phyloP scores from a whole-genome alignment of 2,888 invertebrate genomes.

The Andrena minutula region DNA sequence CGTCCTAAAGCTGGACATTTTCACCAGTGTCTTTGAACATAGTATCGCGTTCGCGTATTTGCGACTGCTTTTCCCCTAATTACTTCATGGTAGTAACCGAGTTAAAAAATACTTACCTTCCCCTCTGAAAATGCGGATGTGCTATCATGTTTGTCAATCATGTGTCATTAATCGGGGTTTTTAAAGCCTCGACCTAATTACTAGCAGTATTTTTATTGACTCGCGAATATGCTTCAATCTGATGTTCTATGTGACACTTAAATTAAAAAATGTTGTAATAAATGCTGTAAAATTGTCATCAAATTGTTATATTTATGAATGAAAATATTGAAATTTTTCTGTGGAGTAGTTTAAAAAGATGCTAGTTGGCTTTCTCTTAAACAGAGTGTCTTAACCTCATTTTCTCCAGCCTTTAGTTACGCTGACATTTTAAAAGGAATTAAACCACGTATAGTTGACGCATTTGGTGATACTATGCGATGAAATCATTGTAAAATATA shows the following conservation, averaged over 20 bases:
- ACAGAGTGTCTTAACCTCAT: neutral
- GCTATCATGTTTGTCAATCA: slow-evolving; percentile 65
- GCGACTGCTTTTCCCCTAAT: slow-evolving; percentile 51
- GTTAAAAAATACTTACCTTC: slow-evolving; percentile 62
- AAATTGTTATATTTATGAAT: neutral
- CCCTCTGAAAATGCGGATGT: slow-evolving; percentile 70
- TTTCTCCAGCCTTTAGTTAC: neutral
- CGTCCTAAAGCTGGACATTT: too few relatives aligned
- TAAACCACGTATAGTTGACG: neutral
- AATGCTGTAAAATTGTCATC: neutral
- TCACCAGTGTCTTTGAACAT: too few relatives aligned
- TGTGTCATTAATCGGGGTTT: slow-evolving; percentile 68
- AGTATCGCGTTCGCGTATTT: too few relatives aligned
- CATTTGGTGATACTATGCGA: neutral
- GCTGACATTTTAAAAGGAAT: neutral
- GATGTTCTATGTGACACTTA: neutral
- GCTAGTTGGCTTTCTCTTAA: too few relatives aligned
- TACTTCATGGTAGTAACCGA: slow-evolving; percentile 56
- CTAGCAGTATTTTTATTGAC: slow-evolving; percentile 16
- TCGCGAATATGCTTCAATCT: slow-evolving; percentile 9
- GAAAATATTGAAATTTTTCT: too few relatives aligned
- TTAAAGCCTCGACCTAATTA: slow-evolving; percentile 62
- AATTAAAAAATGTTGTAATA: neutral
- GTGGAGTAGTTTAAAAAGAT: too few relatives aligned
- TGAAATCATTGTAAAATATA: neutral